Conservation (phyloP, 2,888 invertebrate species). For the Mermis nigrescens region DNA sequence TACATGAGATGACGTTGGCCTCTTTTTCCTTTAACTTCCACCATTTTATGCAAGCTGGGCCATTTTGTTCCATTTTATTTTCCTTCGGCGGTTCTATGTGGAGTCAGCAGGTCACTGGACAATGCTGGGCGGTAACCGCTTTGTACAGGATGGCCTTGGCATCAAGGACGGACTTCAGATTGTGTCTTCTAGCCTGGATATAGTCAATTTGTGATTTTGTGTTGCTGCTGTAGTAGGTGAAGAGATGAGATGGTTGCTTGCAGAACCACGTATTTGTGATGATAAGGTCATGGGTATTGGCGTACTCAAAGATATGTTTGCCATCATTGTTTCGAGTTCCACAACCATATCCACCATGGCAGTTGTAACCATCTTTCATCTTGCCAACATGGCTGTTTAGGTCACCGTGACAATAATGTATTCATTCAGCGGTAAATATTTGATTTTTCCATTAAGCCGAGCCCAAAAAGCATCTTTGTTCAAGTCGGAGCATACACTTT, state of each 20-base stretch:
- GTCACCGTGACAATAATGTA: not conserved
- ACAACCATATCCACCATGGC: not conserved
- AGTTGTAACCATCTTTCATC: not conserved
- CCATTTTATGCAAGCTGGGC: too few species aligned
- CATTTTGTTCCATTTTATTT: too few species aligned
- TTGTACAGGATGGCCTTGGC: not conserved
- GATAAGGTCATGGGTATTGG: not conserved
- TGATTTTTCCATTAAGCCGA: too few species aligned
- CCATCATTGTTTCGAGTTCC: not conserved
- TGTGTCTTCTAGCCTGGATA: not conserved
- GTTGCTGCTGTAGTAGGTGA: not conserved
- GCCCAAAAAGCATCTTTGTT: too few species aligned
- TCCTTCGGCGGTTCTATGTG: too few species aligned
- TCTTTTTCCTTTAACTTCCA: too few species aligned
- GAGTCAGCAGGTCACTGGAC: too few species aligned
- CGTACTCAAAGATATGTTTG: not conserved
- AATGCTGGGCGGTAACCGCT: too few species aligned
- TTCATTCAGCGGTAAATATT: too few species aligned
- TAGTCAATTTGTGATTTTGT: not conserved
- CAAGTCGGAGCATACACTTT: too few species aligned
- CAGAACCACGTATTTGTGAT: not conserved
- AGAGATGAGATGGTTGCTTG: not conserved
- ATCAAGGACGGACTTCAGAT: not conserved
- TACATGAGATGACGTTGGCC: too few species aligned
- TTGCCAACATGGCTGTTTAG: not conserved